Conservation (phyloP, 2,888 invertebrate species). For the Perithous albicinctus region DNA sequence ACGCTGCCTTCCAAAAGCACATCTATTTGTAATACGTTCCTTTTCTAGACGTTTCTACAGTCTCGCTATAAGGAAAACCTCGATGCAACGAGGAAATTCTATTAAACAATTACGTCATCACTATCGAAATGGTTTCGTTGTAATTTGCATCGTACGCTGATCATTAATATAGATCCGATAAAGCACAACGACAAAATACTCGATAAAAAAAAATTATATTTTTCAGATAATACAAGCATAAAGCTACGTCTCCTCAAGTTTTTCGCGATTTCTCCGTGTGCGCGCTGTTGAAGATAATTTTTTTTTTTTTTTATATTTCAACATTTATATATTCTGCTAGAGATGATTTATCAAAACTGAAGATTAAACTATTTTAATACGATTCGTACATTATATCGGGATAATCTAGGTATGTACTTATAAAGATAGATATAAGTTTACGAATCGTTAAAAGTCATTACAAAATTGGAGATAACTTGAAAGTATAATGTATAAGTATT, state of each 20-base stretch:
- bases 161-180: no score
- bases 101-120: slow-evolving; percentile 1
- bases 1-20: slow-evolving; percentile 22
- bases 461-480: not conserved
- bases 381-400: not conserved
- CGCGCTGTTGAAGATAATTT: slow-evolving; percentile 8
- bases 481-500: slow-evolving; percentile 8
- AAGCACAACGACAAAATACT: not conserved
- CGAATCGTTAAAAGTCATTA: slow-evolving; percentile 19
- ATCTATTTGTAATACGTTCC: not conserved
- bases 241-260: not conserved
- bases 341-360: slow-evolving; percentile 6
- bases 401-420: slow-evolving; percentile 22
- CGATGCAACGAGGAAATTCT: slow-evolving; percentile 10
- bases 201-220: not conserved
- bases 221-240: not conserved
- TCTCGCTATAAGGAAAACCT: not conserved
- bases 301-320: slow-evolving; percentile 31
- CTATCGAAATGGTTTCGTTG: not conserved
- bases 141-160: not conserved
- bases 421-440: not conserved
- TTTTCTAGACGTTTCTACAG: slow-evolving; percentile 17
- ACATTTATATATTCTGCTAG: slow-evolving; percentile 51
- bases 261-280: slow-evolving; percentile 21
- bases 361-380: not conserved